Evolutionary conservation across 1,140 invertebrate species (phyloP).

Genomic region (Aphelenchoides besseyi): DNA sequence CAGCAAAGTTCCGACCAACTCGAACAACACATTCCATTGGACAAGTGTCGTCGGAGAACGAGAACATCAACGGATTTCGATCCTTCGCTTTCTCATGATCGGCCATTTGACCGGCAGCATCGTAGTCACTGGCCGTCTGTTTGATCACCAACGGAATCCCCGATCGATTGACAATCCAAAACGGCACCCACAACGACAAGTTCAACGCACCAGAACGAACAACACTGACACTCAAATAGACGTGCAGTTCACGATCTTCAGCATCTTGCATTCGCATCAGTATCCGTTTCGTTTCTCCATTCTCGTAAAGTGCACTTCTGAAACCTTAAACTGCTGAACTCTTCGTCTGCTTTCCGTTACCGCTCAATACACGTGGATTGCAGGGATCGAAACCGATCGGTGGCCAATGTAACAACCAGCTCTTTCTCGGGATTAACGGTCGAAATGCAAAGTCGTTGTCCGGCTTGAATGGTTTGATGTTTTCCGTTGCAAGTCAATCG

Average conservation of each 20-base stretch:
- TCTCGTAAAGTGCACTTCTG: no score
- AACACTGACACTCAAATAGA: conserved; percentile 70
- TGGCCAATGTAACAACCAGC: no score
- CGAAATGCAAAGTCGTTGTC: no score
- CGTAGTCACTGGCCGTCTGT: conserved; percentile 75
- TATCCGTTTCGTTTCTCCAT: conserved; percentile 26
- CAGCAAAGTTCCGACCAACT: conserved; percentile 69
- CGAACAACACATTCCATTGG: conserved; percentile 67
- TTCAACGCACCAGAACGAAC: conserved; percentile 68
- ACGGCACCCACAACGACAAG: conserved; percentile 78
- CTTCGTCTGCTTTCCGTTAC: no score
- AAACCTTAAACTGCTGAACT: no score
- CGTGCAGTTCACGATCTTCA: conserved; percentile 72
- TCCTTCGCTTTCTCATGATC: conserved; percentile 88
- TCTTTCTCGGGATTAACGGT: no score
- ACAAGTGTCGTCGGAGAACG: conserved; percentile 81
- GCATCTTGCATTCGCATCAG: conserved; percentile 69
- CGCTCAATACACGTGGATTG: no score
- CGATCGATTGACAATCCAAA: conserved; percentile 92
- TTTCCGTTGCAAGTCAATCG: no score
- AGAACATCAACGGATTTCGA: conserved; percentile 87
- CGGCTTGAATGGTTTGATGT: no score
- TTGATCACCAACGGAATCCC: conserved; percentile 87
- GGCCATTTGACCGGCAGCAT: conserved; percentile 85
- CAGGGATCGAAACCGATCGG: no score